phyloP scores from a whole-genome alignment of 2,888 invertebrate genomes.

The Tyria jacobaeae region DNA sequence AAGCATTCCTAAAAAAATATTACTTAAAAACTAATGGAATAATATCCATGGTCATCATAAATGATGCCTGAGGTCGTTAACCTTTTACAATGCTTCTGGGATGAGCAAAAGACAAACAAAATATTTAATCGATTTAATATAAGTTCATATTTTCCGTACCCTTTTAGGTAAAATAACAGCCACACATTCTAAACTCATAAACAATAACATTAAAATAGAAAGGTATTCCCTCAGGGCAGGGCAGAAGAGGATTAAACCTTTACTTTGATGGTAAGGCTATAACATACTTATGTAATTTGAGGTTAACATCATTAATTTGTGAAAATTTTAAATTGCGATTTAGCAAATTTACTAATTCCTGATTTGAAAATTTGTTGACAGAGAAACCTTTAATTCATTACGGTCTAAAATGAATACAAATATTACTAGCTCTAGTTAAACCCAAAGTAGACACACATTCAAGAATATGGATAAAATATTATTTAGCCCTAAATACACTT shows the following conservation, averaged over 20 bases:
- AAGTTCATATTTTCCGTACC: constrained; percentile 8
- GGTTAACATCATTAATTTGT: constrained; percentile 7
- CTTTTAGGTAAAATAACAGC: constrained; percentile 13
- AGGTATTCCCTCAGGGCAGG: constrained; percentile 9
- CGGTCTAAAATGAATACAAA: background rate
- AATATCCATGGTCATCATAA: background rate
- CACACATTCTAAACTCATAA: constrained; percentile 11
- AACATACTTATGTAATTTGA: constrained; percentile 8
- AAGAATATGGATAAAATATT: too few relatives aligned
- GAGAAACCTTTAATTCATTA: background rate
- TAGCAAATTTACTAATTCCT: too few relatives aligned
- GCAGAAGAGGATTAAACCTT: constrained; percentile 9
- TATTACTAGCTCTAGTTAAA: too few relatives aligned
- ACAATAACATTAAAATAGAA: constrained; percentile 11
- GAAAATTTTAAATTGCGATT: background rate
- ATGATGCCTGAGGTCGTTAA: background rate
- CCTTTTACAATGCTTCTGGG: background rate
- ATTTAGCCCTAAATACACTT: too few relatives aligned
- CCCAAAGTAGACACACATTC: too few relatives aligned
- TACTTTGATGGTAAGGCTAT: constrained; percentile 11
- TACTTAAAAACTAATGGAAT: too few relatives aligned
- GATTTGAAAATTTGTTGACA: background rate
- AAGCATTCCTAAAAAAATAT: too few relatives aligned
- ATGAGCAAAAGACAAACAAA: background rate
- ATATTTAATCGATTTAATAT: background rate